A percentile compares a stretch with the other conserved stretches of the same genome.
These are phyloP conservation scores for Fabriciana adippe DNA, from an alignment of 2,888 invertebrate species.

Conservation along the genomic window DNA sequence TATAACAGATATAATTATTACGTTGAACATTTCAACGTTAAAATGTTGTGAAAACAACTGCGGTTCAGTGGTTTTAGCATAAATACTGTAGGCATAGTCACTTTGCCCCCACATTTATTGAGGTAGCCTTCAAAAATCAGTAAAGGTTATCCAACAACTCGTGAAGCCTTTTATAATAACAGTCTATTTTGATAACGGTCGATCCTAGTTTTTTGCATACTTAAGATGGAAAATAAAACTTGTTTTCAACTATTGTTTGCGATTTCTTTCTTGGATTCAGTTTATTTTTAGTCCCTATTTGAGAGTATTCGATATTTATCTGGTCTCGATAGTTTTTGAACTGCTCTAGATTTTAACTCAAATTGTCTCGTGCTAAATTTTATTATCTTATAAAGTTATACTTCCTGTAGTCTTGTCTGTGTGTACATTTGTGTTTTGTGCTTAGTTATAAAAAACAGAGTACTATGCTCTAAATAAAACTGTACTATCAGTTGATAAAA, in stretches of 20 bases:
- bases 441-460: no score
- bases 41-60: slow-evolving; percentile 46
- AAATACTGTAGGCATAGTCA: slow-evolving; percentile 41
- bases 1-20: slow-evolving; percentile 40
- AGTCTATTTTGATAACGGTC: neutral
- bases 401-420: no score
- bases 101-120: slow-evolving; percentile 38
- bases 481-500: no score
- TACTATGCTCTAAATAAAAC: no score
- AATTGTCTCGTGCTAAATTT: no score
- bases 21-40: slow-evolving; percentile 42
- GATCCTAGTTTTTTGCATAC: slow-evolving; percentile 1
- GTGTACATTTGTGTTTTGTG: no score
- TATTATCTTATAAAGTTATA: no score
- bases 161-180: neutral
- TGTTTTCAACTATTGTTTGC: neutral
- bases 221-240: slow-evolving; percentile 5
- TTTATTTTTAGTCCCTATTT: slow-evolving; percentile 6
- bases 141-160: slow-evolving; percentile 37
- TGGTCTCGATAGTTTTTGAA: neutral
- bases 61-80: slow-evolving; percentile 43
- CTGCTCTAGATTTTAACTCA: no score
- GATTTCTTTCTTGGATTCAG: neutral
- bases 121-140: slow-evolving; percentile 40
- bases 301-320: slow-evolving; percentile 1